phyloP scores from a whole-genome alignment of 2,113 vertebrate genomes.

The Stigmatopora argus region DNA sequence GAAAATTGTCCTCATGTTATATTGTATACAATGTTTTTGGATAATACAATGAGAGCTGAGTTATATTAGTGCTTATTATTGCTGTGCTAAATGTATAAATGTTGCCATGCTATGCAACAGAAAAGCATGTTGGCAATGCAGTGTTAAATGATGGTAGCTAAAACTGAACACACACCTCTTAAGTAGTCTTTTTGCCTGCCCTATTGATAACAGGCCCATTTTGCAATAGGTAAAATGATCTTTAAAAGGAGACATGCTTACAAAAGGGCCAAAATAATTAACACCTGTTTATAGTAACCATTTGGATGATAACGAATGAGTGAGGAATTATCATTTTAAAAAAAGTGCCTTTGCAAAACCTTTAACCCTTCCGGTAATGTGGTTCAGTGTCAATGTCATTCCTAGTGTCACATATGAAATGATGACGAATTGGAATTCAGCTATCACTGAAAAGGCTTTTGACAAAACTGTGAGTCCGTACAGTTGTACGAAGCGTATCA shows the following conservation, averaged over 20 bases:
- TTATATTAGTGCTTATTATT: constrained; percentile 30
- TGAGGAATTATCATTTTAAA: background rate
- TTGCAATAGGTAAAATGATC: background rate
- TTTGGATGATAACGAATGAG: constrained; percentile 9
- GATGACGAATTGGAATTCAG: constrained; percentile 1
- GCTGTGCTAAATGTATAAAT: constrained; percentile 50
- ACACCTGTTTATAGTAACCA: constrained; percentile 31
- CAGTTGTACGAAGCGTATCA: constrained; percentile 13
- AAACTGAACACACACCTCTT: constrained; percentile 41
- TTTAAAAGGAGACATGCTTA: background rate
- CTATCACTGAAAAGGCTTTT: constrained; percentile 10
- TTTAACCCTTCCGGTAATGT: constrained; percentile 3
- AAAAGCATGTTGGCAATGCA: constrained; percentile 27
- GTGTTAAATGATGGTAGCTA: constrained; percentile 24
- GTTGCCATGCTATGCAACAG: constrained; percentile 35
- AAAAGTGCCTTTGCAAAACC: constrained; percentile 54
- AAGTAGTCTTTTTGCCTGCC: constrained; percentile 19
- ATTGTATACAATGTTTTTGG: background rate
- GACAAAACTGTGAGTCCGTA: background rate
- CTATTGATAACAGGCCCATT: background rate
- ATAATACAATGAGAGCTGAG: constrained; percentile 16
- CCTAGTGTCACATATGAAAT: constrained; percentile 17
- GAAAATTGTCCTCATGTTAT: background rate
- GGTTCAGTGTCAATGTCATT: constrained; percentile 34
- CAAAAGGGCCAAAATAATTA: constrained; percentile 50